phyloP scores from a whole-genome alignment of 2,113 vertebrate species.

The Pteropus alecto region DNA sequence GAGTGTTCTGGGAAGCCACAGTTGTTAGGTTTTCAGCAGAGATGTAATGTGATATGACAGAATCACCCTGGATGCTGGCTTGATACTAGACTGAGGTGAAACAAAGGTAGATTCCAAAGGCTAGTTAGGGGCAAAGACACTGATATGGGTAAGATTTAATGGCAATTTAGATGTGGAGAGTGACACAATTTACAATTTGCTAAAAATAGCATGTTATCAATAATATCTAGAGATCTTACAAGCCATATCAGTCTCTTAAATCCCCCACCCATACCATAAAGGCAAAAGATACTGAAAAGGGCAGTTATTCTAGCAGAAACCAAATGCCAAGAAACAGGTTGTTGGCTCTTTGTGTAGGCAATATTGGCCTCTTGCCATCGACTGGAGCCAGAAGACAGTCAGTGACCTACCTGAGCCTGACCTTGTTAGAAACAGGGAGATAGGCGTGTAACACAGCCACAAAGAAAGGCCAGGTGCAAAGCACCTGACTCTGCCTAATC shows the following conservation, averaged over 20 bases:
- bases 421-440: not conserved
- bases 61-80: not conserved
- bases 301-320: not conserved
- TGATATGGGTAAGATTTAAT: not conserved
- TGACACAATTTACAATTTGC: not conserved
- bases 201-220: not conserved
- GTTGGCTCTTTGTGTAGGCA: not conserved
- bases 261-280: not conserved
- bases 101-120: not conserved
- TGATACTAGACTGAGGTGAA: not conserved
- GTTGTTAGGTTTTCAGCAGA: not conserved
- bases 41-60: not conserved
- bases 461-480: not conserved
- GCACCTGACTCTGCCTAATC: not conserved
- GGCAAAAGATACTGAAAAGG: not conserved
- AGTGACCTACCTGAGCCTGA: not conserved
- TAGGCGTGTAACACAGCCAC: not conserved
- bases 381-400: not conserved
- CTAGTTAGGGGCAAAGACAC: not conserved
- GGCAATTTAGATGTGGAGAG: not conserved
- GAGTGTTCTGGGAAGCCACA: not conserved
- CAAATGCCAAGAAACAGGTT: not conserved
- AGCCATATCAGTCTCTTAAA: not conserved
- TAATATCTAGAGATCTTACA: not conserved
- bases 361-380: not conserved